Conservation (phyloP, 2,797 vertebrate species). For the Acanthis flammea region DNA sequence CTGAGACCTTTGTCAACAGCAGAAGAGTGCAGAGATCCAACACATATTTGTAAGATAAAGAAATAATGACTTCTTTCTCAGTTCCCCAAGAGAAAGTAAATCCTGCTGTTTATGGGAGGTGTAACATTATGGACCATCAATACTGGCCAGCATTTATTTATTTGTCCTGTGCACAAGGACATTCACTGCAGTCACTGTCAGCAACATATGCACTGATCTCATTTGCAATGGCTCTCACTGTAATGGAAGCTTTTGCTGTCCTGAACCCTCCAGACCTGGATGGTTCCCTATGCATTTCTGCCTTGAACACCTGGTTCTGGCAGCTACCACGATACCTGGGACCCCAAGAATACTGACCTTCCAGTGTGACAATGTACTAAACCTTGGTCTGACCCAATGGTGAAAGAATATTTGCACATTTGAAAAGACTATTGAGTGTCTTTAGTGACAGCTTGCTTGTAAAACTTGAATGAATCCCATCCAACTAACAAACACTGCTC, state of each 20-base stretch:
- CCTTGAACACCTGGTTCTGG: background rate
- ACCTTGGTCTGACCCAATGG: fast-evolving
- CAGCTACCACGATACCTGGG: background rate
- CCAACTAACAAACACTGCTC: background rate
- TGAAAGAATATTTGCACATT: background rate
- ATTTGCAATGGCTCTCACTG: background rate
- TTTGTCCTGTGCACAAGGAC: background rate
- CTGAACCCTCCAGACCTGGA: background rate
- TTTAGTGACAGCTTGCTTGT: background rate
- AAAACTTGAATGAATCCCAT: background rate
- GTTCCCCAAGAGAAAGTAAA: background rate
- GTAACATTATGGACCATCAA: background rate
- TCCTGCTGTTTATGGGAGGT: background rate
- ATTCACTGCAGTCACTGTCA: background rate
- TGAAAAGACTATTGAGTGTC: background rate
- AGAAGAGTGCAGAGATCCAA: background rate
- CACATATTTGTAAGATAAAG: background rate
- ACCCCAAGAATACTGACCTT: background rate
- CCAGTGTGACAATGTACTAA: background rate
- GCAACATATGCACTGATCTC: background rate
- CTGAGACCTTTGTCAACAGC: background rate
- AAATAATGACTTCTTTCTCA: background rate
- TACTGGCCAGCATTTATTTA: background rate
- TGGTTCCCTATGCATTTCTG: background rate
- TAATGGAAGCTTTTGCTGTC: background rate